phyloP scores from a whole-genome alignment of 2,888 invertebrate species.

The Sarcophaga rosellei region DNA sequence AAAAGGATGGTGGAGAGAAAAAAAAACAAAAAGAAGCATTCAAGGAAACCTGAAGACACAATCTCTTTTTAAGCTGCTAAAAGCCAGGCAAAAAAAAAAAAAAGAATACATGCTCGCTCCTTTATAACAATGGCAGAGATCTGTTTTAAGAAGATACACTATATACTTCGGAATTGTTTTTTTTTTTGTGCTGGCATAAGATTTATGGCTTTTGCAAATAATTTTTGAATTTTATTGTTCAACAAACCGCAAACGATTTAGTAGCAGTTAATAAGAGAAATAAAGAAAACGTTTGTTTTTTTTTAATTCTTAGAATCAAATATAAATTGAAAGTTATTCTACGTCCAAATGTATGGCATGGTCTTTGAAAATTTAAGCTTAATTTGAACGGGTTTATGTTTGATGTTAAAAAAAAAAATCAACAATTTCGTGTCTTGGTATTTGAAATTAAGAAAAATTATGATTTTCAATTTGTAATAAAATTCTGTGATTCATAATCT shows the following conservation, averaged over 20 bases:
- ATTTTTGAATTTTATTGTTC: slow-evolving; percentile 56
- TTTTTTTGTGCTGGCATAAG: slow-evolving; percentile 34
- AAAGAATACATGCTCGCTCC: slow-evolving; percentile 8
- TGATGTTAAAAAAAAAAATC: neutral
- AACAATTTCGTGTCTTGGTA: slow-evolving; percentile 23
- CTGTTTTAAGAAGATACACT: slow-evolving; percentile 23
- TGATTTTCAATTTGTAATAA: neutral
- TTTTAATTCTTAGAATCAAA: slow-evolving; percentile 53
- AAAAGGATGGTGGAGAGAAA: neutral
- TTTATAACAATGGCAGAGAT: slow-evolving; percentile 38
- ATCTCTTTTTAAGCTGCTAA: neutral
- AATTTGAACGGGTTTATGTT: slow-evolving; percentile 43
- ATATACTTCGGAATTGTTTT: neutral
- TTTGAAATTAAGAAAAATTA: slow-evolving; percentile 31
- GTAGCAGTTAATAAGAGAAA: slow-evolving; percentile 32
- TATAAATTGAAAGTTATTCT: slow-evolving; percentile 43
- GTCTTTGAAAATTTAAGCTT: slow-evolving; percentile 30
- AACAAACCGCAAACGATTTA: slow-evolving; percentile 31
- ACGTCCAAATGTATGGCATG: neutral
- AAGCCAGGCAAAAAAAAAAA: slow-evolving; percentile 13
- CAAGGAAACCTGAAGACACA: neutral
- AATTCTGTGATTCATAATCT: slow-evolving; percentile 41
- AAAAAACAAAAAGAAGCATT: slow-evolving; percentile 16
- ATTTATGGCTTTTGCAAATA: slow-evolving; percentile 60
- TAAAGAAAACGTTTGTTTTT: neutral